A percentile compares a stretch with the other conserved stretches of the same genome.
phyloP scores from a whole-genome alignment of 2,797 vertebrate species.

The Okamejei kenojei region DNA sequence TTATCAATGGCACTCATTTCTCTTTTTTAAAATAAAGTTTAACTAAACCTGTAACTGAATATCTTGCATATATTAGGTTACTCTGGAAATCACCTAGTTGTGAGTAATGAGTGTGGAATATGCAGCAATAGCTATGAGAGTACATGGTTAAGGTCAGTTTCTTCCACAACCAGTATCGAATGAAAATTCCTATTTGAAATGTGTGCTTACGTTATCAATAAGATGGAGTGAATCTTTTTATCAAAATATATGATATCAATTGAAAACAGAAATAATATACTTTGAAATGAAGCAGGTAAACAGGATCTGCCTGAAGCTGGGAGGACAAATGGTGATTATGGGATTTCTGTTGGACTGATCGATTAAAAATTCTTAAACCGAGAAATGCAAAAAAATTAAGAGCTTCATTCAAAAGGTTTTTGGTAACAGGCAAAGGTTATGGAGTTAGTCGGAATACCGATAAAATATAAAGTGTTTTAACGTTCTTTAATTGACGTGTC shows the following conservation, averaged over 20 bases:
- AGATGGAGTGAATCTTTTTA: background rate
- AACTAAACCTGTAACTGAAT: constrained; percentile 1
- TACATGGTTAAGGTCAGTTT: background rate
- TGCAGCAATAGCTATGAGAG: background rate
- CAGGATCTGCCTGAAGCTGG: too few species aligned
- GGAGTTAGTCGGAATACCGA: background rate
- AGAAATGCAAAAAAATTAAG: background rate
- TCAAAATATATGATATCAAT: background rate
- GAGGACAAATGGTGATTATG: too few species aligned
- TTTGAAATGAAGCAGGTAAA: background rate
- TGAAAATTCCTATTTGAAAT: background rate
- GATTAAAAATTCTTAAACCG: background rate
- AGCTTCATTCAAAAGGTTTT: background rate
- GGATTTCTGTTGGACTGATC: background rate
- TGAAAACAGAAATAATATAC: background rate
- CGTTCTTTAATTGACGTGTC: background rate
- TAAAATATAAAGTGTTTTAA: background rate
- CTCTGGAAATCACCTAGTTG: constrained; percentile 28
- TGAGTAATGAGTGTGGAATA: constrained; percentile 27
- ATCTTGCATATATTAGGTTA: background rate
- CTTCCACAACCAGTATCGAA: background rate
- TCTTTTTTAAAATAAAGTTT: background rate
- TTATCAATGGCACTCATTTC: background rate
- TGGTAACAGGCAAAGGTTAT: background rate
- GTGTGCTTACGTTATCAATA: background rate